Evolutionary conservation across 2,113 vertebrate species (phyloP), one percentile per base, ranked within the genome.

Genomic region (Hemiprocne comata): DNA sequence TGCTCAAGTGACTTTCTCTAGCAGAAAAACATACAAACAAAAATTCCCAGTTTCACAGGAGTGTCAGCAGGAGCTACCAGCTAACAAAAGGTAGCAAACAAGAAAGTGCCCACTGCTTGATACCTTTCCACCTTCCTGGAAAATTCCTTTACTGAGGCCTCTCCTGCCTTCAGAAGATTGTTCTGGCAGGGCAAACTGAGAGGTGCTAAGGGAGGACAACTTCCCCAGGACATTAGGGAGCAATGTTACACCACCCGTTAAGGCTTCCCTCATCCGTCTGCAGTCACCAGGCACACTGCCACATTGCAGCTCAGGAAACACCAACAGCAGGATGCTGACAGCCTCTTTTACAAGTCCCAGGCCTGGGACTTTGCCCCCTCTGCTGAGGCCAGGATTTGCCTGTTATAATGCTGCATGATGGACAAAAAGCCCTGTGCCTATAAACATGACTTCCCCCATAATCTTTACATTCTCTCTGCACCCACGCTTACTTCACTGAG

Each of bases 211-310:
- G 54, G 23, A 69, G 17, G 12, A 72, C 0, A 4, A 29, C 23
- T 5, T 60, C 4, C 26, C 38, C 21, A 29, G 48, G 17, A 31
- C 33, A 25, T 0, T 15, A 36, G 16, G 28, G 17, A 46, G 13
- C 0, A 2, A 61, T 44, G 18, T 17, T 31, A 10, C 38, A 33
- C 8, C 14, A 40, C 7, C 10, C 13, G 25, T 29, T 7, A 48
- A 40, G 23, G 24, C 44, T 64, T 48, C 14, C 4, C 1, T 13
- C 25, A 53, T 26, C 51, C 25, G 4, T 9, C 24, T 50, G 38
- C 3, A 0, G 10, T 26, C 23, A 3, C 12, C 34, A 25, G 24
- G 44, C 25, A 44, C 33, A 11, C 1, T 0, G 3, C 23, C n/a
- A 17, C 26, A 14, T 14, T 6, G 5, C 0, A 1, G 24, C 21